Evolutionary conservation across 53 echinoderm and acorn worm genomes (phyloP).

Genomic region (Hippasteria phrygiana): DNA sequence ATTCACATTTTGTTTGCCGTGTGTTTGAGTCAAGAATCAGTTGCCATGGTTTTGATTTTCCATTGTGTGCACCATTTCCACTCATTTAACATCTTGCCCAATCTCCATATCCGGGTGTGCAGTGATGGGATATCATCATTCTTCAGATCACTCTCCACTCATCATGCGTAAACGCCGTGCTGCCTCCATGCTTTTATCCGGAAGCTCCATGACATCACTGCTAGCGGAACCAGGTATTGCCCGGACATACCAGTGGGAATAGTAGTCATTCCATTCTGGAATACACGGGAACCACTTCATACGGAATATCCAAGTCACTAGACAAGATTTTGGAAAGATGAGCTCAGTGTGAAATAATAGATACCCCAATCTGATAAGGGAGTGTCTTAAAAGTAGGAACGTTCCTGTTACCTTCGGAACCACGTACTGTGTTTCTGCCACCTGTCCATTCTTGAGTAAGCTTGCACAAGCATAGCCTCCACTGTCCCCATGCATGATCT

Average conservation of each 20-base stretch:
- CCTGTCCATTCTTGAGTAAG: too few relatives aligned
- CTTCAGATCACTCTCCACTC: conserved; percentile 53
- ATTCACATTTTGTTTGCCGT: too few relatives aligned
- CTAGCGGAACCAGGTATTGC: conserved; percentile 65
- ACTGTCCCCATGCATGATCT: too few relatives aligned
- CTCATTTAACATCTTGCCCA: background rate
- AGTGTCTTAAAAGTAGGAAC: background rate
- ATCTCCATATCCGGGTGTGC: conserved; percentile 43
- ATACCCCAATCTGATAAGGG: background rate
- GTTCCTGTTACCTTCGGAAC: background rate
- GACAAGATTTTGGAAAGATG: too few relatives aligned
- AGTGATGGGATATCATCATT: conserved; percentile 17
- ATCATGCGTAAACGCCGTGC: conserved; percentile 46
- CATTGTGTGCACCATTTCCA: background rate
- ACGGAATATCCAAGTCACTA: background rate
- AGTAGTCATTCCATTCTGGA: background rate
- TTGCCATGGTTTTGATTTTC: background rate
- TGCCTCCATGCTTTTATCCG: conserved; percentile 47
- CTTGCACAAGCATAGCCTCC: too few relatives aligned
- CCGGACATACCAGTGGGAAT: background rate
- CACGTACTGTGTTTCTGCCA: background rate
- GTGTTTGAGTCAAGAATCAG: background rate
- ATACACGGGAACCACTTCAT: background rate
- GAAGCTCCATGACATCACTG: conserved; percentile 65
- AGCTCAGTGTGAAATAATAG: background rate